Base-by-base conservation (phyloP, 2,888 invertebrate species). In the Poecilobothrus nobilitatus region DNA sequence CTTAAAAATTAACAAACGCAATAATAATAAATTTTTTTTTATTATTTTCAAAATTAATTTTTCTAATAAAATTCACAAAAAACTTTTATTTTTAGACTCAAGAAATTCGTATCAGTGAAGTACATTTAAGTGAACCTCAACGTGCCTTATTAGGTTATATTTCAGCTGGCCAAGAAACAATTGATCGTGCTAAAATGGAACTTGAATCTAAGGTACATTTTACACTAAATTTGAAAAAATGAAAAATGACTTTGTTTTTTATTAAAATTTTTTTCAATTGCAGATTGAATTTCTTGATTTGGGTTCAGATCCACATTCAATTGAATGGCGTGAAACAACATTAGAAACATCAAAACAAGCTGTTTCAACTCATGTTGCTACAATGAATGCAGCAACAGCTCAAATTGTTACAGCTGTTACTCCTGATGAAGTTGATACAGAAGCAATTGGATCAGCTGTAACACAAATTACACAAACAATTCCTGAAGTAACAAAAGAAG, bases 331-430 rank as follows among this genome's bases (percentile, higher is more conserved):
- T 81, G 94, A 95, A 78, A 92, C 93, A 72, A 93, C 93, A 1
- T 85, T 97, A 81, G 97, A 97, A 82, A 92, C 95, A 68, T 94
- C 94, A 81, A 94, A 95, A 81, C 97, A 98, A 84, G 95, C 92
- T 74, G 95, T 99, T 69, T 94, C 94, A 73, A 95, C 95, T 68
- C 95, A 98, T 82, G 91, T 99, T 75, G 97, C 97, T 7, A 97
- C 97, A 70, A 98, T 99, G 97, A 98, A 95, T 83, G 98, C 98
- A 0, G 98, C 98, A 69, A 99, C 98, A 0, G 99, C 99, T 10
- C 96, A 97, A 82, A 93, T 97, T 67, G 92, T 97, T 70, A 95
- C 95, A 0, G 95, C 95, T 0, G 91, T 91, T 3, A 90, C 89
- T 83, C 89, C 90, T 0, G 94, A 95, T 73, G 95, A 97, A 75